Conservation (phyloP, 2,797 vertebrate genomes). For the Protonibea diacanthus region DNA sequence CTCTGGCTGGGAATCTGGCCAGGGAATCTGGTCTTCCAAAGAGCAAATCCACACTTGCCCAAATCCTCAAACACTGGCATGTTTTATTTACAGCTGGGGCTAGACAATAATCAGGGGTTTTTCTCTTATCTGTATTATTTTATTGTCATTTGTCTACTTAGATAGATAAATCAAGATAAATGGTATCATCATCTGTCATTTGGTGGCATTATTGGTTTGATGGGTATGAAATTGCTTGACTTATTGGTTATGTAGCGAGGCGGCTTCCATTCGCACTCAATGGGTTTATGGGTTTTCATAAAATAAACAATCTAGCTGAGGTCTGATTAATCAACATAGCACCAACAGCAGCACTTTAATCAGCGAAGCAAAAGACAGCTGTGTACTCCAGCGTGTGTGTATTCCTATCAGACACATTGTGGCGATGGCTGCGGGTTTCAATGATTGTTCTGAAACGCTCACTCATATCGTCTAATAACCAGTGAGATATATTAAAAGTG, state of each 20-base stretch:
- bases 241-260: neutral
- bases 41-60: conserved; percentile 78
- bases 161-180: conserved; percentile 60
- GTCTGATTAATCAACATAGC: conserved; percentile 39
- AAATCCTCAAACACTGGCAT: conserved; percentile 61
- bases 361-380: conserved; percentile 28
- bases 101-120: conserved; percentile 40
- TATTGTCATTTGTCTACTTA: conserved; percentile 51
- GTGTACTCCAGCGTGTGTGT: conserved; percentile 19
- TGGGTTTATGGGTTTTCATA: conserved; percentile 21
- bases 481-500: conserved; percentile 65
- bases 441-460: conserved; percentile 47
- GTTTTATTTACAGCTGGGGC: conserved; percentile 63
- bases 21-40: conserved; percentile 68
- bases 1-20: conserved; percentile 75
- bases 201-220: conserved; percentile 30
- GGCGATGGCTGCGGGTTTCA: conserved; percentile 25
- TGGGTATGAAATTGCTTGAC: conserved; percentile 22
- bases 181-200: conserved; percentile 44
- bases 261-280: neutral
- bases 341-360: conserved; percentile 37
- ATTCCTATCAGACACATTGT: conserved; percentile 51
- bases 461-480: conserved; percentile 43
- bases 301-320: conserved; percentile 26
- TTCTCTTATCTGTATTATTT: conserved; percentile 48